Conservation (phyloP, 1,140 invertebrate species). For the Diorhabda elongata region DNA sequence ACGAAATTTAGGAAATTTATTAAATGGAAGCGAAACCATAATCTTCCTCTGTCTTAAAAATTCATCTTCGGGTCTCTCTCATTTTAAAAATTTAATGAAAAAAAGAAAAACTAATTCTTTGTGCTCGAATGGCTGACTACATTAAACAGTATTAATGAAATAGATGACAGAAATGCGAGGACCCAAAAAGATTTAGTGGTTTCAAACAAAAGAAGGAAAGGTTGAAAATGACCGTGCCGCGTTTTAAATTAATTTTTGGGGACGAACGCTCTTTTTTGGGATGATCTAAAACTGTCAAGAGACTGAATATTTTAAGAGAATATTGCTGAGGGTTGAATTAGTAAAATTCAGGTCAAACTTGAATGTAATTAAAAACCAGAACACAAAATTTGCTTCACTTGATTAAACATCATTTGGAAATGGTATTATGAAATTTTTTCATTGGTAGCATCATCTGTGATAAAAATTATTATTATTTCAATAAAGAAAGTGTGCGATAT, state of each 20-base stretch:
- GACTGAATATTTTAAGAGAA: neutral
- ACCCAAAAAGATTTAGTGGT: neutral
- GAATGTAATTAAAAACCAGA: neutral
- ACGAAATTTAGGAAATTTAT: too few species aligned
- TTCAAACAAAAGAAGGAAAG: neutral
- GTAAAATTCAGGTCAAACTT: neutral
- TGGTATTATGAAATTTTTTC: too few species aligned
- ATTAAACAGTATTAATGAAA: neutral
- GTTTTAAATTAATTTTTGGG: conserved; percentile 1
- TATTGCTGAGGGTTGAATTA: neutral
- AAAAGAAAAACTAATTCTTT: conserved; percentile 3
- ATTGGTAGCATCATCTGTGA: too few species aligned
- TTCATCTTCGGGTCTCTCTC: neutral
- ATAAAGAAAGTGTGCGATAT: neutral
- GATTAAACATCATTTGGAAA: too few species aligned
- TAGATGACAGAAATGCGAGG: neutral
- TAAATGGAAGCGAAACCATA: too few species aligned
- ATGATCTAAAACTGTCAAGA: neutral
- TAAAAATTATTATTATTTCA: too few species aligned
- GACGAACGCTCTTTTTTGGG: neutral
- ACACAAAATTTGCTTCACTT: neutral
- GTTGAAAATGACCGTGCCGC: conserved; percentile 1
- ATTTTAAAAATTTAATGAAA: neutral
- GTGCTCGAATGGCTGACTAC: neutral
- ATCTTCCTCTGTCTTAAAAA: too few species aligned